Evolutionary conservation across 2,797 vertebrate species (phyloP), one percentile per base, ranked within the genome.

Genomic region (Tarsius wallacei): DNA sequence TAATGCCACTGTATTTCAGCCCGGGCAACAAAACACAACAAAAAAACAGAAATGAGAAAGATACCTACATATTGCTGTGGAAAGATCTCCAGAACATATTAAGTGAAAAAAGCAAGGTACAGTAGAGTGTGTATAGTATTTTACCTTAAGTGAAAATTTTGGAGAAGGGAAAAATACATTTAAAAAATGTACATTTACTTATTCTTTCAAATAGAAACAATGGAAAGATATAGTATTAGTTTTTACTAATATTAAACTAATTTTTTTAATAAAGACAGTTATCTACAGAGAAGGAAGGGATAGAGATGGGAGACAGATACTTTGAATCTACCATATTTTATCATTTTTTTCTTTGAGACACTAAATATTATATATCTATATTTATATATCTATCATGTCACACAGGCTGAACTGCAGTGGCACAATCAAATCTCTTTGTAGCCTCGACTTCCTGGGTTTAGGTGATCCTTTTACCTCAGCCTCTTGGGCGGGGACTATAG

Each of bases 311-410:
- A 96, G 11, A 17, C 4, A 70, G 53, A 93, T 7, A 93, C 17
- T 73, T 55, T 80, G 12, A 53, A 70, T 22, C 13, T 15, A 84
- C 4, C 36, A 59, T 73, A 66, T 61, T 77, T 76, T 85, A 73
- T 28, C 73, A 2, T 26, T 90, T 89, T 89, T 95, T 85, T 86
- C 28, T 92, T 77, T 82, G 7, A 9, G 74, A 96, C 3, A 53
- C 7, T 19, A 90, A 74, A 55, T 78, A 89, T 94, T 86, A 5
- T 59, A 24, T 42, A 42, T 42, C 42, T 24, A 26, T 26, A 26
- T 61, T 12, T 61, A 24, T 61, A 26, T 61, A 61, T 61, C 10
- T 61, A 42, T 42, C 42, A 42, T 42, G 42, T 42, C 42, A 42
- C 42, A 42, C 42, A 42, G 42, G 42, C 42, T 42, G 42, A 42